A percentile compares a stretch with the other conserved stretches of the same genome.
These are phyloP conservation scores for Alloscopus bannaensis DNA, from an alignment of 2,888 invertebrate species.

Conservation along the genomic window DNA sequence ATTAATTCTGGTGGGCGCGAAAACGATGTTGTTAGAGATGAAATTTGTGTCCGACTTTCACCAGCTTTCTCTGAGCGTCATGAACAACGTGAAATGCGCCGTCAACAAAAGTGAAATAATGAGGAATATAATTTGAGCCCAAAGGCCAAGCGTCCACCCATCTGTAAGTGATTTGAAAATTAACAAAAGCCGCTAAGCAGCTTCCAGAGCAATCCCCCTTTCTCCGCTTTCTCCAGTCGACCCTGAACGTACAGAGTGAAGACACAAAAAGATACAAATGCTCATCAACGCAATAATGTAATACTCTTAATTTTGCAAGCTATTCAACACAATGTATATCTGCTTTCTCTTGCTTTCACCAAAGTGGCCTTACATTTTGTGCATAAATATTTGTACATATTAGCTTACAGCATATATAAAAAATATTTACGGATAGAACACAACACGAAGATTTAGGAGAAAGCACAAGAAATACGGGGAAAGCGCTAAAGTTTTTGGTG, in stretches of 20 bases:
- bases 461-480: background rate
- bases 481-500: background rate
- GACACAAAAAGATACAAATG: too few species aligned
- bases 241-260: too few species aligned
- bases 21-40: background rate
- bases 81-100: conserved; percentile 35
- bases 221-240: conserved; percentile 1
- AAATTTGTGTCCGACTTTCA: conserved; percentile 1
- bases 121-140: conserved; percentile 52
- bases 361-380: too few species aligned
- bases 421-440: too few species aligned
- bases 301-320: too few species aligned
- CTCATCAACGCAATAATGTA: too few species aligned
- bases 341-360: too few species aligned
- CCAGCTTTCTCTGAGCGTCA: conserved; percentile 10
- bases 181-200: conserved; percentile 55
- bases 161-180: conserved; percentile 43
- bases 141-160: conserved; percentile 51
- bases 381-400: too few species aligned
- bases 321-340: too few species aligned
- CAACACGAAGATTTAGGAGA: too few species aligned
- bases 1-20: too few species aligned
- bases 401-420: too few species aligned
- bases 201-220: conserved; percentile 17
- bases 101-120: conserved; percentile 53